A percentile compares a stretch with the other conserved stretches of the same genome.
These are phyloP conservation scores for Tipula helvola DNA, from an alignment of 2,888 invertebrate genomes.

Conservation along the genomic window DNA sequence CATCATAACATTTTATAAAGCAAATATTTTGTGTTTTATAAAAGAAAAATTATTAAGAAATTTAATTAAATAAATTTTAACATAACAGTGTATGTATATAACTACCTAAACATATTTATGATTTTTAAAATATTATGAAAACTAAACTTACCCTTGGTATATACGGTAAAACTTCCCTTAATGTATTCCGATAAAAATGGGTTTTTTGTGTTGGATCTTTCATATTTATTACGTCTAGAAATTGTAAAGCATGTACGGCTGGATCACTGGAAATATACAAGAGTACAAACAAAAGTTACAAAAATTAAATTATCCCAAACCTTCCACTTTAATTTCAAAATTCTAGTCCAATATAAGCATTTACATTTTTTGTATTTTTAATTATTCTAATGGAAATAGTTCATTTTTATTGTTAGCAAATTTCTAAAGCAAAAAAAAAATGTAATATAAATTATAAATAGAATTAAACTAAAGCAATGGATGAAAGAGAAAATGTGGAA, in stretches of 20 bases:
- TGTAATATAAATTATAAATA: background rate
- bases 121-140: background rate
- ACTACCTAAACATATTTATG: conserved; percentile 14
- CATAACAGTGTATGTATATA: conserved; percentile 6
- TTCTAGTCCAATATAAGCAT: background rate
- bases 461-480: background rate
- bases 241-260: conserved; percentile 82
- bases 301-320: background rate
- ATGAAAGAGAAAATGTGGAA: background rate
- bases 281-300: background rate
- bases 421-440: background rate
- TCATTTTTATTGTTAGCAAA: background rate
- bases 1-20: background rate
- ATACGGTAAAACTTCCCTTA: conserved; percentile 74
- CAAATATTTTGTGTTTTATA: too few species aligned
- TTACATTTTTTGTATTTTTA: background rate
- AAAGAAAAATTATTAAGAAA: background rate
- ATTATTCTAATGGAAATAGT: background rate
- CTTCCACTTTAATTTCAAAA: background rate
- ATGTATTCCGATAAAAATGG: conserved; percentile 77
- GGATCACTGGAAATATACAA: conserved; percentile 52
- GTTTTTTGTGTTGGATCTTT: conserved; percentile 81
- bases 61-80: background rate
- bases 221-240: conserved; percentile 83
- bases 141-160: conserved; percentile 67